Evolutionary conservation across 2,113 vertebrate species (phyloP), one percentile per base, ranked within the genome.

Genomic region (Tamias sibiricus): DNA sequence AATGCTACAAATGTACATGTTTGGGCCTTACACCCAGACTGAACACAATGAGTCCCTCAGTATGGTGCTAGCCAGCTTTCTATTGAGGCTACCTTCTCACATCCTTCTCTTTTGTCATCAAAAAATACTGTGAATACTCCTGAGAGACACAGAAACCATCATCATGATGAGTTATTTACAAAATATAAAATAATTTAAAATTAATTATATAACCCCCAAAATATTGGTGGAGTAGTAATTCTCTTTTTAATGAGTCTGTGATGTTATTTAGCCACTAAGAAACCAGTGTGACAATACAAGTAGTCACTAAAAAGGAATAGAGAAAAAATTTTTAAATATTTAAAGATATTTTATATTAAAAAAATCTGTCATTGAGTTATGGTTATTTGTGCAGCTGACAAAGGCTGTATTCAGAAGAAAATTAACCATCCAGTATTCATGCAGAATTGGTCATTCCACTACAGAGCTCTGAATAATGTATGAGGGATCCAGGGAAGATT

Each of bases 371-470:
- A 44, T 37, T 96, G 81, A 93, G 35, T 92, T 93, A 82, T 93
- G 22, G 10, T 85, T 96, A 95, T 96, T 96, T 89, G 66, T 86
- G 62, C 68, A 95, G 66, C 90, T 95, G 75, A 57, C 66, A 94
- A 76, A 95, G 77, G 52, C 57, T 92, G 57, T 84, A 95, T 94
- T 94, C 87, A 87, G 91, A 87, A 52, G 37, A 84, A 92, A 91
- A 54, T 96, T 96, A 98, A 97, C 79, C 54, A 97, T 87, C 26
- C 28, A 81, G 75, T 75, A 92, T 96, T 97, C 91, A 96, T 26
- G 96, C 0, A 84, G 35, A 97, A 87, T 87, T 94, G 95, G 37
- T 97, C 94, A 95, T 82, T 96, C 69, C 74, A 87, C 90, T 8
- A 93, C 42, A 95, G 42, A 75, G 66, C 93, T 93, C 16, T 97